Percentiles rank a stretch among this genome's conserved stretches.
Evolutionary conservation across 2,888 invertebrate genomes (phyloP).

Genomic region (Eupithecia subfuscata): DNA sequence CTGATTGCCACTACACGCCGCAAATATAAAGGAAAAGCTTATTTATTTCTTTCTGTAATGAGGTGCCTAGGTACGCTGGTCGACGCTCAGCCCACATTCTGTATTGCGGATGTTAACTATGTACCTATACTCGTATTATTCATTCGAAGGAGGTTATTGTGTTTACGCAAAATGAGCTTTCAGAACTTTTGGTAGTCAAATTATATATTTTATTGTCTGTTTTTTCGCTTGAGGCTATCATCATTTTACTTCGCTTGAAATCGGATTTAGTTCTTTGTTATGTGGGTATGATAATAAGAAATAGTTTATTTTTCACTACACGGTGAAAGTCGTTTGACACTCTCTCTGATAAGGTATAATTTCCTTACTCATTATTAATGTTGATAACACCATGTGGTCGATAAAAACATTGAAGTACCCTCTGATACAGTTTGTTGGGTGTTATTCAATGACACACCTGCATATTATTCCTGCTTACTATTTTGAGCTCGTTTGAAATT

Average conservation of each 20-base stretch:
- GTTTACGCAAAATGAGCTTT: constrained; percentile 42
- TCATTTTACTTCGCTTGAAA: too few relatives aligned
- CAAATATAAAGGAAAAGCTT: constrained; percentile 49
- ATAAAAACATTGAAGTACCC: neutral
- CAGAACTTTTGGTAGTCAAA: constrained; percentile 35
- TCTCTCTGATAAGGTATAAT: neutral
- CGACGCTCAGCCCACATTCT: constrained; percentile 45
- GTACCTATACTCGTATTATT: constrained; percentile 41
- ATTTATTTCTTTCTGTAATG: constrained; percentile 54
- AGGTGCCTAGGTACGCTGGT: constrained; percentile 56
- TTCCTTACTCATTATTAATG: neutral
- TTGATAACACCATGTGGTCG: neutral
- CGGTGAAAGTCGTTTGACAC: too few relatives aligned
- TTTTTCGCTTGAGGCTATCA: neutral
- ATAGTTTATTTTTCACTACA: too few relatives aligned
- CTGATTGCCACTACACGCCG: constrained; percentile 53
- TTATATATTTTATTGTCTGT: constrained; percentile 26
- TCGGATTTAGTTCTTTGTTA: too few relatives aligned
- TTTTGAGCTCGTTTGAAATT: neutral
- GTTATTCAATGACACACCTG: neutral
- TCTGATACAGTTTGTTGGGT: neutral
- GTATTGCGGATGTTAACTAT: constrained; percentile 50
- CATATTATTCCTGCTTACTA: neutral
- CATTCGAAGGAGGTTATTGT: constrained; percentile 48
- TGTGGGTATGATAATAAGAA: too few relatives aligned